Percentiles rank a stretch among this genome's conserved stretches.
Evolutionary conservation across 2,888 invertebrate species (phyloP).

Genomic region (Euclidia mi): DNA sequence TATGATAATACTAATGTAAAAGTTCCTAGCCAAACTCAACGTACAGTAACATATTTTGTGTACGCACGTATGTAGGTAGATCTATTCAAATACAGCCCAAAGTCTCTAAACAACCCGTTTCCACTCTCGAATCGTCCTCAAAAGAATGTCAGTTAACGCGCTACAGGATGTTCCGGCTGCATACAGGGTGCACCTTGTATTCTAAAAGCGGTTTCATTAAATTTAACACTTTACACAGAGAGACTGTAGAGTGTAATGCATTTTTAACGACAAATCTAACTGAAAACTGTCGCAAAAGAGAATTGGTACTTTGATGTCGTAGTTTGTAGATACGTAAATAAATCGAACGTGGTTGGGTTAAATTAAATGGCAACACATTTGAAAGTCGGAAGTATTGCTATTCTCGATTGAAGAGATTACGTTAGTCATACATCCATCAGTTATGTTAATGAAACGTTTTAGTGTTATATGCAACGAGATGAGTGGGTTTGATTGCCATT

Average conservation of each 20-base stretch:
- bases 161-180: too few relatives aligned
- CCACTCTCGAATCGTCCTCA: not conserved
- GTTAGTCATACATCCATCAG: too few relatives aligned
- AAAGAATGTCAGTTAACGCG: conserved; percentile 14
- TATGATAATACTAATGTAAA: too few relatives aligned
- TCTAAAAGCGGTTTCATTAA: conserved; percentile 52
- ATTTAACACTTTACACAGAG: conserved; percentile 52
- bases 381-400: too few relatives aligned
- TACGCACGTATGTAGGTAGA: too few relatives aligned
- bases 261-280: conserved; percentile 51
- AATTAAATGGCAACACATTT: not conserved
- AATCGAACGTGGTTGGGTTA: not conserved
- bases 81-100: too few relatives aligned
- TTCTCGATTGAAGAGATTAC: too few relatives aligned
- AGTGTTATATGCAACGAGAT: too few relatives aligned
- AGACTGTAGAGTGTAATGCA: conserved; percentile 46
- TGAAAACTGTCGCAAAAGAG: conserved; percentile 48
- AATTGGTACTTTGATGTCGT: conserved; percentile 47
- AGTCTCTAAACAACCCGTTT: not conserved
- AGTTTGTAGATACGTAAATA: conserved; percentile 4
- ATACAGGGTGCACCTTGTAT: conserved; percentile 15
- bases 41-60: too few relatives aligned
- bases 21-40: too few relatives aligned
- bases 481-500: too few relatives aligned
- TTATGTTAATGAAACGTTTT: too few relatives aligned